Evolutionary conservation across 2,888 invertebrate species (phyloP).

Genomic region (Drosophila stalkeri): DNA sequence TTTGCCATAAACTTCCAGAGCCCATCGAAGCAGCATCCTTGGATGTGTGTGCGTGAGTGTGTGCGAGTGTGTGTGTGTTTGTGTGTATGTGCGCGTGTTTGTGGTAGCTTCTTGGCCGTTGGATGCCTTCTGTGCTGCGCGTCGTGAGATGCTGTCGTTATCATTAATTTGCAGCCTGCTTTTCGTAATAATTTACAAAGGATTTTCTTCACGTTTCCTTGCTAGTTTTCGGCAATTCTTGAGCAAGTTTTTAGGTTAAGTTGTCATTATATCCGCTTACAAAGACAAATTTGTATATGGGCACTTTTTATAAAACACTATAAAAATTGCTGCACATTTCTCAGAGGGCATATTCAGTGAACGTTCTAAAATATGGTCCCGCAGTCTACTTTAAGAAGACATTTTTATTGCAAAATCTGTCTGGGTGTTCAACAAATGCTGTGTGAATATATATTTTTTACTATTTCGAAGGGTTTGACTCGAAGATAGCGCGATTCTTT

Average conservation of each 20-base stretch:
- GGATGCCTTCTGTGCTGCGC: constrained; percentile 23
- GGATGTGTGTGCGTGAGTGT: background rate
- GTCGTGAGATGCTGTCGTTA: constrained; percentile 60
- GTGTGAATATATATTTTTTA: background rate
- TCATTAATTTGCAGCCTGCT: constrained; percentile 76
- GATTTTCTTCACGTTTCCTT: constrained; percentile 51
- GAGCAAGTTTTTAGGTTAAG: constrained; percentile 57
- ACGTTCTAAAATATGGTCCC: background rate
- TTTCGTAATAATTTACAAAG: constrained; percentile 74
- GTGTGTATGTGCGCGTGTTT: constrained; percentile 3
- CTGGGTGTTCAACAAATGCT: background rate
- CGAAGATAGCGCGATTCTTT: background rate
- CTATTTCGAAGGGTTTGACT: background rate
- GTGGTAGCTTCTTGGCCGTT: constrained; percentile 22
- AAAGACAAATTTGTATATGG: constrained; percentile 55
- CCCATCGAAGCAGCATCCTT: constrained; percentile 3
- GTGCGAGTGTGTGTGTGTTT: background rate
- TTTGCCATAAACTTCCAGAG: constrained; percentile 18
- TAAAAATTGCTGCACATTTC: constrained; percentile 26
- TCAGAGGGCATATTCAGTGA: background rate
- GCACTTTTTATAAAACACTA: constrained; percentile 19
- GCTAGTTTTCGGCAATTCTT: constrained; percentile 40
- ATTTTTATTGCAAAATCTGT: background rate
- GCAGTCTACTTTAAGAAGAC: background rate
- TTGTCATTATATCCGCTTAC: constrained; percentile 59